Percentiles rank a stretch among this genome's conserved stretches.
Evolutionary conservation across 2,797 vertebrate species (phyloP).

Genomic region (Macropodus opercularis): DNA sequence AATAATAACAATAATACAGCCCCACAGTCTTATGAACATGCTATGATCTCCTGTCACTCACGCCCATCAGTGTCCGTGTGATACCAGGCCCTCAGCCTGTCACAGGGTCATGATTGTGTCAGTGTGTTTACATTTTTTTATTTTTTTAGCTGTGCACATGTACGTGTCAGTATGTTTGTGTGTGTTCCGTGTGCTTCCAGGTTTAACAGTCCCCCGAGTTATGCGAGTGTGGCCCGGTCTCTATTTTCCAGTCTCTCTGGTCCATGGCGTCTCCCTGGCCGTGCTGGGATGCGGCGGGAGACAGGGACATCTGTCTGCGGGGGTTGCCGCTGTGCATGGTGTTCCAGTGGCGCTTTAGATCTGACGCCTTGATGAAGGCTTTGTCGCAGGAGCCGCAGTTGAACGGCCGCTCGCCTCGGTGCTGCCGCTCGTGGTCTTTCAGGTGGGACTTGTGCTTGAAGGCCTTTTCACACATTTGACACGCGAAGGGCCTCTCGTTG

Average conservation of each 20-base stretch:
- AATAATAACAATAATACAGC: conserved; percentile 77
- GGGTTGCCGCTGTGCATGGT: conserved; percentile 94
- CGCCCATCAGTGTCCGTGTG: conserved; percentile 60
- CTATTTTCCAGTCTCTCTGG: conserved; percentile 93
- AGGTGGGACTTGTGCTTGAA: conserved; percentile 99
- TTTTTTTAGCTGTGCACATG: conserved; percentile 28
- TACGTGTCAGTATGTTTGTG: conserved; percentile 14
- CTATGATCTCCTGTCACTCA: conserved; percentile 59
- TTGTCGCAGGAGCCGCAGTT: conserved; percentile 97
- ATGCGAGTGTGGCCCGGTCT: conserved; percentile 88
- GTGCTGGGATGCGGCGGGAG: conserved; percentile 88
- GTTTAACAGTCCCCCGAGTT: conserved; percentile 77
- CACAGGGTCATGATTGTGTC: conserved; percentile 60
- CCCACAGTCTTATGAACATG: conserved; percentile 77
- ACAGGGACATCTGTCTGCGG: conserved; percentile 89
- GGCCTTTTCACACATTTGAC: conserved; percentile 98
- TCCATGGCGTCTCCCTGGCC: conserved; percentile 78
- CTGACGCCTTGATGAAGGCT: conserved; percentile 98
- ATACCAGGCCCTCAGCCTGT: conserved; percentile 36
- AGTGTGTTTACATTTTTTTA: conserved; percentile 48
- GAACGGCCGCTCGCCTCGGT: conserved; percentile 96
- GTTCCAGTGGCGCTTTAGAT: conserved; percentile 97
- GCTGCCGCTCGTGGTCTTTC: conserved; percentile 97
- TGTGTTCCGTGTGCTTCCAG: conserved; percentile 4
- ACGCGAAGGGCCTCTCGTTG: conserved; percentile 96